Conservation (phyloP, 23 tunicate genomes). For the Styela clava region DNA sequence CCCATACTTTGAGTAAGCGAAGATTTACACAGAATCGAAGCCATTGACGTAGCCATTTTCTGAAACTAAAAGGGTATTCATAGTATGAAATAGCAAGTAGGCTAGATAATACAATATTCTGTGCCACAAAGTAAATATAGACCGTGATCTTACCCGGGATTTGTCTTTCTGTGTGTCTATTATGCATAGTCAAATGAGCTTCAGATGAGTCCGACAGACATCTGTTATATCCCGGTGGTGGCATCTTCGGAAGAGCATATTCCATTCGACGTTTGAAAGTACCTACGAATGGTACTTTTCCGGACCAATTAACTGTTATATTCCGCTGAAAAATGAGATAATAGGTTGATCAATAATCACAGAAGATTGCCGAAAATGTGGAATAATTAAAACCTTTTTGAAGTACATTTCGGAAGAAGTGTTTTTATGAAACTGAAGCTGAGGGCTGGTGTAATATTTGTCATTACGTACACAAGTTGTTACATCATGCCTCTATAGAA, state of each 20-base stretch:
- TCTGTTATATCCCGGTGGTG: neutral
- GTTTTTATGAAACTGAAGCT: too few relatives aligned
- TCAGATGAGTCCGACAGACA: neutral
- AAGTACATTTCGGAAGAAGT: too few relatives aligned
- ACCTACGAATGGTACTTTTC: neutral
- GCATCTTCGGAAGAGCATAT: neutral
- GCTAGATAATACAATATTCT: too few relatives aligned
- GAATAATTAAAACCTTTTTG: too few relatives aligned
- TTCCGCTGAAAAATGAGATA: neutral
- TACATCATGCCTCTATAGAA: too few relatives aligned
- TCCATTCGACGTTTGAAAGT: neutral
- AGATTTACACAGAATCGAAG: neutral
- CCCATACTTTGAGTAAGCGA: too few relatives aligned
- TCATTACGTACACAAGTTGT: too few relatives aligned
- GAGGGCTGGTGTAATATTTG: too few relatives aligned
- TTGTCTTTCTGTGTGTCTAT: neutral
- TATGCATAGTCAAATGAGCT: neutral
- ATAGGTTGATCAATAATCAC: too few relatives aligned
- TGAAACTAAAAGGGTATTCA: neutral
- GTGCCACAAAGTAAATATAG: too few relatives aligned
- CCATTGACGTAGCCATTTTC: neutral
- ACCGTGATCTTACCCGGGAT: neutral
- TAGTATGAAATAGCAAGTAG: too few relatives aligned
- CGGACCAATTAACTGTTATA: neutral
- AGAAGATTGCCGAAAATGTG: too few relatives aligned